Evolutionary conservation across 2,888 invertebrate genomes (phyloP).

Genomic region (Opisthograptis luteolata): DNA sequence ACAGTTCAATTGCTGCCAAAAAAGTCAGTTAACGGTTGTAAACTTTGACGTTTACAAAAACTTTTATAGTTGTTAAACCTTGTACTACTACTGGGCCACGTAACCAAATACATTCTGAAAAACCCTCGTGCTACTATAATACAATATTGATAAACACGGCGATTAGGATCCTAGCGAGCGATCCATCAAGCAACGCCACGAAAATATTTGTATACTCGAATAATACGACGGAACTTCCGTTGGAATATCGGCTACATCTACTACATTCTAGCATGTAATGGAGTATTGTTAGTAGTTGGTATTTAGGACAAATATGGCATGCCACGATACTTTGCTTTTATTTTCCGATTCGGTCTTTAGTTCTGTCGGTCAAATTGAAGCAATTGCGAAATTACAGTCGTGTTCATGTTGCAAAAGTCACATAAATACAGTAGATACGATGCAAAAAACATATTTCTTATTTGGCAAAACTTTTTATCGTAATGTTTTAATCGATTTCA

Average conservation of each 20-base stretch:
- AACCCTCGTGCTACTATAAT: slow-evolving; percentile 35
- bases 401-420: too few relatives aligned
- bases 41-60: too few relatives aligned
- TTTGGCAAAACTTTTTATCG: background rate
- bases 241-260: slow-evolving; percentile 52
- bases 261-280: slow-evolving; percentile 45
- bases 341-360: too few relatives aligned
- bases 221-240: slow-evolving; percentile 56
- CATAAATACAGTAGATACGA: too few relatives aligned
- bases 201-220: slow-evolving; percentile 67
- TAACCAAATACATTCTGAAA: background rate
- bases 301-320: slow-evolving; percentile 30
- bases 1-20: too few relatives aligned
- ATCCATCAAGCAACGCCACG: slow-evolving; percentile 70
- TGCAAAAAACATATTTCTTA: slow-evolving; percentile 1
- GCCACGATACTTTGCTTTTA: slow-evolving; percentile 31
- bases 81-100: too few relatives aligned
- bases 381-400: too few relatives aligned
- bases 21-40: too few relatives aligned
- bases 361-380: too few relatives aligned
- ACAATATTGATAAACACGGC: slow-evolving; percentile 69
- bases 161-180: slow-evolving; percentile 54
- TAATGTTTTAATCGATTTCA: slow-evolving; percentile 7
- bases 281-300: slow-evolving; percentile 47
- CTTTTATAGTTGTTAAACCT: too few relatives aligned